Base-by-base conservation (phyloP, 1,140 invertebrate genomes). In the Druon quercuslanigerum region DNA sequence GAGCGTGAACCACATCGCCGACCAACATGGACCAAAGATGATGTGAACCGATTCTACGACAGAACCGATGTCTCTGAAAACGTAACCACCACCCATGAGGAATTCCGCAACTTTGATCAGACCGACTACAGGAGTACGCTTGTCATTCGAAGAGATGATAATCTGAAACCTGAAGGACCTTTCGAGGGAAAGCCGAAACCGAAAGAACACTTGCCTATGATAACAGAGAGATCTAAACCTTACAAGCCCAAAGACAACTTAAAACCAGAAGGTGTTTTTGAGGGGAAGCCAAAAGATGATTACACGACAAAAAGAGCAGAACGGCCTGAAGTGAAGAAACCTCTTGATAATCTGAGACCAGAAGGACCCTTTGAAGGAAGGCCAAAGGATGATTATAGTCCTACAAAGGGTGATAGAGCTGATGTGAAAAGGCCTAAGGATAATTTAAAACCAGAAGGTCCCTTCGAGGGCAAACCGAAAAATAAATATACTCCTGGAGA, bases 331-430 rank as follows among this genome's bases (percentile, higher is more conserved):
- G 87, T 88, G 4, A 90, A 92, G 14, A 92, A 89, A 85, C 93
- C 93, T 50, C 81, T 91, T 33, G 93, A 94, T 80, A 94, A 94
- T 82, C 85, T 94, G 0, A 92, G 87, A 82, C 90, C 92, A 0
- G 94, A 94, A 84, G 93, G 93, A 40, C 90, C 93, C 16, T 93
- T 94, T 81, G 83, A 84, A 51, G 91, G 85, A 80, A 92, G 92
- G 0, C 86, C 86, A 13, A 85, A 82, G 70, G 84, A 90, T 57
- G 92, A 93, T 78, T 93, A 93, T 83, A 90, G 84, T 73, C 93
- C 92, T 13, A 93, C 92, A 83, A 87, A 83, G 76, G 93, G 92
- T 12, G 87, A 89, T 46, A 76, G 86, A 46, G 79, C 83, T 0
- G 83, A 82, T 0, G 85, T 86, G 3, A 92, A 88, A 50, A 91